A percentile compares a stretch with the other conserved stretches of the same genome.
These are phyloP conservation scores for Goniozus legneri DNA, from an alignment of 1,140 invertebrate genomes.

Conservation along the genomic window DNA sequence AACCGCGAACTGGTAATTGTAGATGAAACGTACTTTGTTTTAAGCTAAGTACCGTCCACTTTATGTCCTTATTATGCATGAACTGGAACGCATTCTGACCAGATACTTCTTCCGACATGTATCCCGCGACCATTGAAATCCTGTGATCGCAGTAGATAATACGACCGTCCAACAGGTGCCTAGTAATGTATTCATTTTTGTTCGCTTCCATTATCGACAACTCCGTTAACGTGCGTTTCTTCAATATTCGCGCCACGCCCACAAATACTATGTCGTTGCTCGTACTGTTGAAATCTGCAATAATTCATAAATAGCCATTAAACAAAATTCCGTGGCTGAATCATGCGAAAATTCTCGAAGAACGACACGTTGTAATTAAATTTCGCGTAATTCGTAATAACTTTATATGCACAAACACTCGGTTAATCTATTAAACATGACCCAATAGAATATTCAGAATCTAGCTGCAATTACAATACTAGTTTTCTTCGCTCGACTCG, in stretches of 20 bases:
- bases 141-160: constrained; percentile 84
- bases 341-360: too few species aligned
- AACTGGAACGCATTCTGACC: constrained; percentile 79
- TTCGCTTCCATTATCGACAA: constrained; percentile 68
- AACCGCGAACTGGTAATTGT: not conserved
- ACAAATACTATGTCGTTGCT: constrained; percentile 64
- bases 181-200: constrained; percentile 79
- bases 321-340: too few species aligned
- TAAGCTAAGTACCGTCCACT: constrained; percentile 78
- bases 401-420: not conserved
- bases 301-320: too few species aligned
- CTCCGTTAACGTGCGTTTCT: constrained; percentile 66
- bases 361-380: too few species aligned
- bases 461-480: too few species aligned
- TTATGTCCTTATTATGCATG: constrained; percentile 81
- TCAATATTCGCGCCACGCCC: constrained; percentile 62
- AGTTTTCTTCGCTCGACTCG: too few species aligned
- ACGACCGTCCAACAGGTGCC: constrained; percentile 77
- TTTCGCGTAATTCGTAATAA: not conserved
- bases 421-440: too few species aligned
- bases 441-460: too few species aligned
- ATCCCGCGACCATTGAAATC: constrained; percentile 79
- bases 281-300: constrained; percentile 12
- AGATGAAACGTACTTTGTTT: constrained; percentile 69
- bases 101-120: constrained; percentile 77